Conservation (phyloP, 2,113 vertebrate species). For the Limnothrissa miodon region DNA sequence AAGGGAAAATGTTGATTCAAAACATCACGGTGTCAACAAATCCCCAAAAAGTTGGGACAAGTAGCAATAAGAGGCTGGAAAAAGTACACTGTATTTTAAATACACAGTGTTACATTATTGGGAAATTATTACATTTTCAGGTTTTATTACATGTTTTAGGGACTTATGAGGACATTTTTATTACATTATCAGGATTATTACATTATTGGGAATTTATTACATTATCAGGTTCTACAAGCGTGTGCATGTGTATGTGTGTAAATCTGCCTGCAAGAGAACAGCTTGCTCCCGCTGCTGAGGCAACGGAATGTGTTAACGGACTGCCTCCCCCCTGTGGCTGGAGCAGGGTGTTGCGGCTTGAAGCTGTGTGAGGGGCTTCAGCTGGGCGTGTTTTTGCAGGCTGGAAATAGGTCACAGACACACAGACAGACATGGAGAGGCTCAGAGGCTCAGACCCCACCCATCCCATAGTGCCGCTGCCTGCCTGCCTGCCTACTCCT, state of each 20-base stretch:
- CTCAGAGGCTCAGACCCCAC: not conserved
- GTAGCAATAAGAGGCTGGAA: too few relatives aligned
- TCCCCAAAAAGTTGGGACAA: too few relatives aligned
- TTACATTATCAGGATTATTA: too few relatives aligned
- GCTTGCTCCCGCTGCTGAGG: slow-evolving; percentile 10
- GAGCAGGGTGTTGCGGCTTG: slow-evolving; percentile 13
- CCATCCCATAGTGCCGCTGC: not conserved
- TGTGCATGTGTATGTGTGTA: not conserved
- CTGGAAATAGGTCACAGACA: slow-evolving; percentile 4
- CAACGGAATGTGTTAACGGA: slow-evolving; percentile 19
- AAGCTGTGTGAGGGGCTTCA: not conserved
- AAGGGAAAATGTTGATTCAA: too few relatives aligned
- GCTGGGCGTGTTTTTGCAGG: not conserved
- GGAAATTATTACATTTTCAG: too few relatives aligned
- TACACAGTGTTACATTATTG: too few relatives aligned
- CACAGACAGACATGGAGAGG: not conserved
- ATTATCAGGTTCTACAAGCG: too few relatives aligned
- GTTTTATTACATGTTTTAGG: too few relatives aligned
- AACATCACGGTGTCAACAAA: too few relatives aligned
- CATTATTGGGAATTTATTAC: too few relatives aligned
- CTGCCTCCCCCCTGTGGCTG: slow-evolving; percentile 47
- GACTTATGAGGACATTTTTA: too few relatives aligned
- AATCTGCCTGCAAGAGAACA: not conserved
- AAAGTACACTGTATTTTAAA: too few relatives aligned
- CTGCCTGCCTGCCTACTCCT: not conserved